Conservation (phyloP, 35 echinoderm and acorn worm genomes). For the Nesometra sesokonis region DNA sequence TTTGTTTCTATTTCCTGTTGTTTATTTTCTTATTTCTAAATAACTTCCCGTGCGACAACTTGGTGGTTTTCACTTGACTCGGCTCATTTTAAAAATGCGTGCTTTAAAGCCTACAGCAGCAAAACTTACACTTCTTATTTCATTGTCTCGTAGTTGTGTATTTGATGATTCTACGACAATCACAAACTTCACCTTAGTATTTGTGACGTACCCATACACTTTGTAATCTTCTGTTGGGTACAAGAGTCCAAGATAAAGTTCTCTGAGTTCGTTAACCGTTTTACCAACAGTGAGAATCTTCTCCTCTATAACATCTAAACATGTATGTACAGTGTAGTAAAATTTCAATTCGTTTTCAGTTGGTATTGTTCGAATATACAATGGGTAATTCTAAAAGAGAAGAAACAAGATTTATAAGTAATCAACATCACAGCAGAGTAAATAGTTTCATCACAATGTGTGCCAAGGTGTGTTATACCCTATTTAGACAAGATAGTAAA, state of each 20-base stretch:
- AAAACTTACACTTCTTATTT: conserved; percentile 92
- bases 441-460: too few relatives aligned
- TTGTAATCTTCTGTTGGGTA: conserved; percentile 99
- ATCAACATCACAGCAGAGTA: too few relatives aligned
- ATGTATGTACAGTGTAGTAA: conserved; percentile 96
- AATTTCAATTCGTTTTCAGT: conserved; percentile 99
- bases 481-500: too few relatives aligned
- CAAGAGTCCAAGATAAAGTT: conserved; percentile 79
- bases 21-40: too few relatives aligned
- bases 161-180: conserved; percentile 97
- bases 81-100: too few relatives aligned
- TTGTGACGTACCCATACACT: conserved; percentile 97
- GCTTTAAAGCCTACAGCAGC: too few relatives aligned
- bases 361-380: conserved; percentile 84
- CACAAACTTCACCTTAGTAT: conserved; percentile 98
- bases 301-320: conserved; percentile 96
- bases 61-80: too few relatives aligned
- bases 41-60: too few relatives aligned
- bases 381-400: conserved; percentile 83
- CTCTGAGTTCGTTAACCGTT: conserved; percentile 72
- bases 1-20: too few relatives aligned
- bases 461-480: too few relatives aligned
- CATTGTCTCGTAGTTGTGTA: conserved; percentile 85
- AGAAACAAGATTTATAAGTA: background rate
- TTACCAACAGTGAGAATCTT: conserved; percentile 82